Base-by-base conservation (phyloP, 2,797 vertebrate genomes). In the Alca torda region DNA sequence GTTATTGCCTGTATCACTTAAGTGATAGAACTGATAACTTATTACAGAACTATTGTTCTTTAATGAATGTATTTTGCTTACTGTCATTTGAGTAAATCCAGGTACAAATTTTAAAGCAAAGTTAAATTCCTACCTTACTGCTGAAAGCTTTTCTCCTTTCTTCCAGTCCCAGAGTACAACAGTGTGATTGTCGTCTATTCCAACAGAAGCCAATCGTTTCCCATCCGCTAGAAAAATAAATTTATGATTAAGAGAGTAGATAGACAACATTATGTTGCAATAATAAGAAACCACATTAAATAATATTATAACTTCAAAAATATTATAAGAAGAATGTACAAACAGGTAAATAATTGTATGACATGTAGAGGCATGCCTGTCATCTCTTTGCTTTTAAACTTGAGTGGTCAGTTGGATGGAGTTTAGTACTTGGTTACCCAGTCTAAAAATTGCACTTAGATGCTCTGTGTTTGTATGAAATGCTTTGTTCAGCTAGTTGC, bases 91-190 rank as follows among this genome's bases (percentile, higher is more conserved):
- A 87, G 17, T 56, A 91, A 72, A 57, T 53, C 10, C 48, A 72
- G 41, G 37, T 50, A 53, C 5, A 81, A 60, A 56, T 76, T 77
- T 83, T 46, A 53, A 77, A 70, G 57, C 14, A 9, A 15, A 61
- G 21, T 35, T 82, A 84, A 89, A 67, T 59, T 78, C 82, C 45
- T 92, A 99, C 99, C 99, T 98, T 96, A 99, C 98, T 94, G 99
- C 96, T 75, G 99, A 99, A 65, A 99, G 99, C 87, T 99, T 99
- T 97, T 99, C 99, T 93, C 99, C 99, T 95, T 99, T 99, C 95
- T 98, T 99, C 99, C 99, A 99, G 83, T 99, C 99, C 99, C 99
- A 99, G 72, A 99, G 98, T 77, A 99, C 98, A 92, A 99, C 94
- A 78, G 99, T 99, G 96, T 99, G 99, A 98, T 98, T 99, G 91